A percentile compares a stretch with the other conserved stretches of the same genome.
Conservation (phyloP, 1,140 invertebrate species). For the Caenorhabditis brenneri region DNA sequence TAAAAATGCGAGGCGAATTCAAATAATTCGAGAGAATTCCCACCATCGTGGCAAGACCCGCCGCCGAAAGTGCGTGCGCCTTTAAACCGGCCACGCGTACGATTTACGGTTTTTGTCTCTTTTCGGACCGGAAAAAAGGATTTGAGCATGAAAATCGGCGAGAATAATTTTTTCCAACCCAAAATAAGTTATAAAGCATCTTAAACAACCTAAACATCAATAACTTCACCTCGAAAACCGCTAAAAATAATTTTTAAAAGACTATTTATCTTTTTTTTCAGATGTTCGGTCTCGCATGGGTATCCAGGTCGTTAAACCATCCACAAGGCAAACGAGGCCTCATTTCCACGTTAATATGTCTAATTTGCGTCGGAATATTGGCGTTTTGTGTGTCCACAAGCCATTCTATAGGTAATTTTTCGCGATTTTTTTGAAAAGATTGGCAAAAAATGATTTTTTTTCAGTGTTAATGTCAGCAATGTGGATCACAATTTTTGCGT, state of each 20-base stretch:
- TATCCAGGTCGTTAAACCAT: slow-evolving; percentile 36
- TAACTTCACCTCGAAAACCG: not conserved
- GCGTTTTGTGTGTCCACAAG: slow-evolving; percentile 46
- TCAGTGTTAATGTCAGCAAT: slow-evolving; percentile 62
- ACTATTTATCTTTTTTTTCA: not conserved
- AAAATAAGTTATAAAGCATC: too few relatives aligned
- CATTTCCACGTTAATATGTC: slow-evolving; percentile 14
- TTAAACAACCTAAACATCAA: not conserved
- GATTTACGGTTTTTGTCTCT: not conserved
- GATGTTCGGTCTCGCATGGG: slow-evolving; percentile 26
- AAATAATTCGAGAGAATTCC: slow-evolving; percentile 35
- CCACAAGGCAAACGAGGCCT: slow-evolving; percentile 41
- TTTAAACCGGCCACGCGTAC: not conserved
- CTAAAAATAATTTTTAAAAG: not conserved
- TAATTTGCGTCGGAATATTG: slow-evolving; percentile 38
- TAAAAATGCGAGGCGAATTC: not conserved
- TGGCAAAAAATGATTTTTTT: slow-evolving; percentile 46
- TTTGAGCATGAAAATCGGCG: not conserved
- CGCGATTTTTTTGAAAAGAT: not conserved
- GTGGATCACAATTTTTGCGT: slow-evolving; percentile 67
- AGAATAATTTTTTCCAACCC: too few relatives aligned
- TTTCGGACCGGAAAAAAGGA: not conserved
- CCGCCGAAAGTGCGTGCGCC: not conserved
- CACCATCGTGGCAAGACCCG: not conserved
- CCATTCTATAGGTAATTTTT: slow-evolving; percentile 41